Evolutionary conservation across 2,113 vertebrate species (phyloP).

Genomic region (Colius striatus): DNA sequence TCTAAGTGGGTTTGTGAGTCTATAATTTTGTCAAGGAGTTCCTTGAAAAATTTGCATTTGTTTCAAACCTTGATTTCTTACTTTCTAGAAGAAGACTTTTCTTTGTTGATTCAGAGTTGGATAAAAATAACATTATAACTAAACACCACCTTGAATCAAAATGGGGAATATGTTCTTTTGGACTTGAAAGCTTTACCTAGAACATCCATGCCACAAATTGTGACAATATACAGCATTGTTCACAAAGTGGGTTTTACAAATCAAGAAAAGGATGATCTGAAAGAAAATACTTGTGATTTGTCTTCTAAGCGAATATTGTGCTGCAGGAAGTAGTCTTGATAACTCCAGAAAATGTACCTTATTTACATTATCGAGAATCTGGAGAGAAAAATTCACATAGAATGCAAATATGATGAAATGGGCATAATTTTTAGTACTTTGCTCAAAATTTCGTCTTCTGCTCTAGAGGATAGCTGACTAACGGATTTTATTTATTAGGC

Average conservation of each 20-base stretch:
- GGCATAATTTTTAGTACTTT: neutral
- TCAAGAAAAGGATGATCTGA: neutral
- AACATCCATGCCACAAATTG: neutral
- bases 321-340: neutral
- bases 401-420: neutral
- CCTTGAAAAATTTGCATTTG: constrained; percentile 4
- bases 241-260: neutral
- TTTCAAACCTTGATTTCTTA: constrained; percentile 45
- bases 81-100: constrained; percentile 36
- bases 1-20: neutral
- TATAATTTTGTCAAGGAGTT: constrained; percentile 42
- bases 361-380: neutral
- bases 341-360: neutral
- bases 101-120: constrained; percentile 13
- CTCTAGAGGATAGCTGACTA: neutral
- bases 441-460: neutral
- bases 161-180: neutral
- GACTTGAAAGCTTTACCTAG: neutral
- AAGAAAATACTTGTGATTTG: neutral
- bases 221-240: neutral
- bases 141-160: neutral
- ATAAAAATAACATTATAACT: neutral
- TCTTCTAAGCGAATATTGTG: neutral
- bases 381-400: neutral
- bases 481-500: neutral